Evolutionary conservation across 2,113 vertebrate species (phyloP), one percentile per base, ranked within the genome.

Genomic region (Neogobius melanostomus): DNA sequence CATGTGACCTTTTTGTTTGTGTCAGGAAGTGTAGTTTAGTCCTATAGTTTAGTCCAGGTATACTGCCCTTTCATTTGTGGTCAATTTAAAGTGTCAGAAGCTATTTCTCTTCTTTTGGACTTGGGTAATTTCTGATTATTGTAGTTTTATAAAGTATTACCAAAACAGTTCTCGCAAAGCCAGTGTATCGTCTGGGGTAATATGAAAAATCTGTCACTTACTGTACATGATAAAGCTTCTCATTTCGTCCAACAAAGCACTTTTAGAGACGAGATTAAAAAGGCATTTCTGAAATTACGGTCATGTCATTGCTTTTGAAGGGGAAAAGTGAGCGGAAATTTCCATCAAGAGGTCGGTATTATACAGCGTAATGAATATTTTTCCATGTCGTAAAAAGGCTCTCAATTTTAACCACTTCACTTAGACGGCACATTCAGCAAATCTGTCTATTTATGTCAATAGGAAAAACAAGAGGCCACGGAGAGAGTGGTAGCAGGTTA

Each of bases 381-480:
- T 88, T 87, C 85, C 82, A 77, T 85, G 80, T 84, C 45, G 66
- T 85, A 76, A 88, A 53, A 80, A 82, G 71, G 60, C 16, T 75
- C 75, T 83, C 17, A 65, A 80, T 87, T 79, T 74, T 69, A 79
- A 86, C 80, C 80, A 78, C 86, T 85, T 80, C 66, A 80, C 69
- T 78, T 74, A 51, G 56, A 85, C 60, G 68, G 64, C 76, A 36
- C 77, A 59, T 82, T 83, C 74, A 76, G 79, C 70, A 85, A 81
- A 85, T 84, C 79, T 82, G 56, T 84, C 67, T 66, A 59, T 82
- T 82, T 85, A 77, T 51, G 66, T 87, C 78, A 68, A 79, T 54
- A 64, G 77, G 72, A 87, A 88, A 89, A 83, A 84, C 72, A 79
- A 81, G 83, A 74, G 75, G 77, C 52, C 52, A 67, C 59, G 68